These are phyloP conservation scores for Drosophila melanogaster DNA, from an alignment of 1,140 invertebrate genomes.

Conservation along the genomic window DNA sequence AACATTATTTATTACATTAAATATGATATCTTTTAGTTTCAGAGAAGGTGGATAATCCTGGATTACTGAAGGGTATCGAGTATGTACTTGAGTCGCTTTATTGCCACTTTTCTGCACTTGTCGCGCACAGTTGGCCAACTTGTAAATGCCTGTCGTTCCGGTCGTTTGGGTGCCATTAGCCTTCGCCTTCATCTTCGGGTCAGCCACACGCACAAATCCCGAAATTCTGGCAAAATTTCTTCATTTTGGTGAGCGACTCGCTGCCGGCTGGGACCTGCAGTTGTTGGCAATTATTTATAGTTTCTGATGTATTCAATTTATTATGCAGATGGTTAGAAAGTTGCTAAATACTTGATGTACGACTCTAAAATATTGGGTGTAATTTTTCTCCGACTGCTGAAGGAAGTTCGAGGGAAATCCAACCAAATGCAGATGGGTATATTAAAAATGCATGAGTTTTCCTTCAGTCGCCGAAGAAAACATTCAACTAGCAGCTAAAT, in stretches of 20 bases:
- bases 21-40: no score
- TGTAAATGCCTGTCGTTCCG: slow-evolving; percentile 59
- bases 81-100: slow-evolving; percentile 2
- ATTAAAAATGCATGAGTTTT: slow-evolving; percentile 39
- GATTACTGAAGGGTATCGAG: not conserved
- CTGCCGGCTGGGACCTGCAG: slow-evolving; percentile 62
- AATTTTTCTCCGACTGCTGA: slow-evolving; percentile 39
- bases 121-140: slow-evolving; percentile 69
- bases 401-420: slow-evolving; percentile 24
- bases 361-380: slow-evolving; percentile 72
- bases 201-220: slow-evolving; percentile 61
- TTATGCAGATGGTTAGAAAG: slow-evolving; percentile 78
- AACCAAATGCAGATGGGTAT: slow-evolving; percentile 25
- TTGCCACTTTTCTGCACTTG: slow-evolving; percentile 64
- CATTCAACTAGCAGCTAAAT: slow-evolving; percentile 16
- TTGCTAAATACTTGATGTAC: slow-evolving; percentile 76
- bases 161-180: slow-evolving; percentile 68
- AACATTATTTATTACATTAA: no score
- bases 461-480: slow-evolving; percentile 6
- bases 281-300: slow-evolving; percentile 83
- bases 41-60: not conserved
- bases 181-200: slow-evolving; percentile 55
- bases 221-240: slow-evolving; percentile 83
- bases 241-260: slow-evolving; percentile 62
- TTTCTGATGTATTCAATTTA: slow-evolving; percentile 83